phyloP scores from a whole-genome alignment of 2,113 vertebrate genomes.

The Steatornis caripensis region DNA sequence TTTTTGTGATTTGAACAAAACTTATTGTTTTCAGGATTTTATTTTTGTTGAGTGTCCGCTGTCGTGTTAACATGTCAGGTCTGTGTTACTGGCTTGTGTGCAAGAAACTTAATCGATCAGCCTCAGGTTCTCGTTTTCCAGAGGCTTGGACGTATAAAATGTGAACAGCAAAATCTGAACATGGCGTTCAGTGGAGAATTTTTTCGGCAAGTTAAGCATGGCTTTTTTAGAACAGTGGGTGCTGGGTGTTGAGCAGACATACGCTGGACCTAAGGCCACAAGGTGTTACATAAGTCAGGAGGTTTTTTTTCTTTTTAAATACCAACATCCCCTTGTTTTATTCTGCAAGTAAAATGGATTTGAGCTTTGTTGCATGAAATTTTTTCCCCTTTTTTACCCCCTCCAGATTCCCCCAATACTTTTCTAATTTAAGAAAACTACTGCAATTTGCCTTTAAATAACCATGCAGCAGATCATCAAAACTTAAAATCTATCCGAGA shows the following conservation, averaged over 20 bases:
- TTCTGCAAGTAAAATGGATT: neutral
- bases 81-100: neutral
- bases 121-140: neutral
- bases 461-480: neutral
- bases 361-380: neutral
- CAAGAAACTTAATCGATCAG: neutral
- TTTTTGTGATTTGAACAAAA: neutral
- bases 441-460: neutral
- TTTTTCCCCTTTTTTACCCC: accelerated
- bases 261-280: neutral
- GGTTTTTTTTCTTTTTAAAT: neutral
- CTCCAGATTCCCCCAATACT: neutral
- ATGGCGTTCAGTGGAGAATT: neutral
- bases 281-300: neutral
- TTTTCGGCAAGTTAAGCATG: neutral
- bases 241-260: accelerated
- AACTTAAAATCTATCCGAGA: neutral
- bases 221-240: accelerated
- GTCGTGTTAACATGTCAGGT: accelerated
- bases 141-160: neutral
- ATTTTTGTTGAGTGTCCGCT: neutral
- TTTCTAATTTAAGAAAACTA: neutral
- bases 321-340: neutral
- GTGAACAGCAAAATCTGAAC: neutral
- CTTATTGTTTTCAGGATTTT: neutral